These are phyloP conservation scores for Drosophila ambigua DNA, from an alignment of 1,140 invertebrate genomes.

Conservation along the genomic window DNA sequence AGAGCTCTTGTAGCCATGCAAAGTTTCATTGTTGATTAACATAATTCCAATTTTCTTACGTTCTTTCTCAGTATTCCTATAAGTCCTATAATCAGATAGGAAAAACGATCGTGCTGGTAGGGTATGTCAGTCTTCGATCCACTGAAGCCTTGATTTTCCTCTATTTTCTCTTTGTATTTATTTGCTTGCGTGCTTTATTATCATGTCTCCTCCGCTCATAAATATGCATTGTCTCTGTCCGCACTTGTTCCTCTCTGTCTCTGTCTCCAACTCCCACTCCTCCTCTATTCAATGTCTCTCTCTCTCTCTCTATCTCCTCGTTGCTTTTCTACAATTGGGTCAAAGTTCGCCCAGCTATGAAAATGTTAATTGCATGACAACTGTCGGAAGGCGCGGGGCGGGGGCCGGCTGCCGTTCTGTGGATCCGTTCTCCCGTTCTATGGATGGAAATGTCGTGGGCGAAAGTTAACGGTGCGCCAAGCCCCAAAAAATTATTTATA, in stretches of 20 bases:
- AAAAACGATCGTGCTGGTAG: not conserved
- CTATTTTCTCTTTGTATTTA: constrained; percentile 12
- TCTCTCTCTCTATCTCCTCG: not conserved
- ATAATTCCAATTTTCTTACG: too few relatives aligned
- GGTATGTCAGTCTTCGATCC: not conserved
- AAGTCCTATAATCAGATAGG: not conserved
- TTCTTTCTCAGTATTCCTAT: too few relatives aligned
- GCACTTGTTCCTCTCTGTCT: constrained; percentile 45
- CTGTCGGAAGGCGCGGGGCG: constrained; percentile 5
- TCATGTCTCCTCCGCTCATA: constrained; percentile 46
- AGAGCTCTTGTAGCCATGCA: too few relatives aligned
- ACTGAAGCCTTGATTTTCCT: not conserved
- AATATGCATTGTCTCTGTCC: constrained; percentile 49
- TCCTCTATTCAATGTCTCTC: not conserved
- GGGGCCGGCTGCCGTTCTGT: constrained; percentile 8
- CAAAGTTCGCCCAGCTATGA: constrained; percentile 54
- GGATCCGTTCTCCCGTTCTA: constrained; percentile 7
- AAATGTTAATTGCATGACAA: constrained; percentile 57
- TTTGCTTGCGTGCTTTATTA: constrained; percentile 53
- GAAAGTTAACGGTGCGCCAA: constrained; percentile 40
- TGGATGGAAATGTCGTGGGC: constrained; percentile 27
- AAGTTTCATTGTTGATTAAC: too few relatives aligned
- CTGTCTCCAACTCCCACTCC: not conserved
- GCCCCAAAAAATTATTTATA: constrained; percentile 41
- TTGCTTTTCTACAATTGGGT: constrained; percentile 41